Base-by-base conservation (phyloP, 2,888 invertebrate genomes). In the Brachypalpus laphriformis region DNA sequence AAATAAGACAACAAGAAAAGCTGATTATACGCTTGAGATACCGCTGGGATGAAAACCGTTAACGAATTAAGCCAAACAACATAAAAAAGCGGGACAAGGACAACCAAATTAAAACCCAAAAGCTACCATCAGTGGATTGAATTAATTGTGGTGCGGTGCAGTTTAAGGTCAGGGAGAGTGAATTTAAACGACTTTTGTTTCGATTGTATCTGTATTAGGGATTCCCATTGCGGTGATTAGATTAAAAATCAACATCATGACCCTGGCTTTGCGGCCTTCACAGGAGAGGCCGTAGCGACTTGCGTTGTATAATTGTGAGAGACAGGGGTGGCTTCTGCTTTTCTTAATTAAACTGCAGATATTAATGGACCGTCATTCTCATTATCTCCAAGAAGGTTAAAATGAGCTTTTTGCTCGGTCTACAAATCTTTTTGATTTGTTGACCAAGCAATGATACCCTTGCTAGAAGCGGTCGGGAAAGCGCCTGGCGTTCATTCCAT, bases 21-120 rank as follows among this genome's bases (percentile, higher is more conserved):
- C 63, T 70, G 78, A 83, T 83, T 80, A 65, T 83, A 80, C 80
- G 83, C 83, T 80, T 54, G 63, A 75, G 68, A 70, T 74, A 70
- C 70, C 65, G 56, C 70, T 65, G 51, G 63, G 28, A 74, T 63
- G 65, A 63, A 82, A 71, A 76, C 28, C 63, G 74, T 75, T 51
- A 78, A 74, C 68, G 70, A 74, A 70, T 83, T 74, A 57, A 82
- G 31, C 51, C 37, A 31, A 40, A 28, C 49, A 56, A 56, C 51
- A 34, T 9, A 37, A 22, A 45, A 56, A 63, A 42, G 28, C 25
- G 14, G 25, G 6, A 11, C 56, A 56, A 56, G 56, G 56, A 31
- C 56, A 56, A 9, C 56, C 18, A 28, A 56, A 56, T 18, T 59
- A 59, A 59, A 42, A 25, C 22, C 25, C n/a, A 42, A 40, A n/a